phyloP scores from a whole-genome alignment of 1,140 invertebrate genomes.

The Linepithema humile region DNA sequence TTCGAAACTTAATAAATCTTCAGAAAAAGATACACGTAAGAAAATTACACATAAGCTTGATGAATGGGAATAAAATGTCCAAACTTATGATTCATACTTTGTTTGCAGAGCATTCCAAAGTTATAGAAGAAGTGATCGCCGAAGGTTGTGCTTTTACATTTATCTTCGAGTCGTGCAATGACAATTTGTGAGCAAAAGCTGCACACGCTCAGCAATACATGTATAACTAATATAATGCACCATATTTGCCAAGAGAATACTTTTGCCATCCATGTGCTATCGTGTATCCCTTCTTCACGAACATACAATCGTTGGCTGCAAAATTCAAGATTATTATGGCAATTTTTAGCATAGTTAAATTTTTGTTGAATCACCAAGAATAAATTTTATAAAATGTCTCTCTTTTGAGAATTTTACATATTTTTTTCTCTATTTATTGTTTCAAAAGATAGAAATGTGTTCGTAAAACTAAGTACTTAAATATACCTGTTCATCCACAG shows the following conservation, averaged over 20 bases:
- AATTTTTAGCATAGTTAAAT: neutral
- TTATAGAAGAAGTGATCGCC: conserved; percentile 29
- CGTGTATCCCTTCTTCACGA: neutral
- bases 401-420: no score
- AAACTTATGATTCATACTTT: conserved; percentile 22
- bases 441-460: neutral
- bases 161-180: neutral
- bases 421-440: neutral
- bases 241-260: conserved; percentile 18
- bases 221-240: neutral
- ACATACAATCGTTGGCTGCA: neutral
- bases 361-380: neutral
- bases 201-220: neutral
- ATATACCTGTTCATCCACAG: conserved; percentile 56
- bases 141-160: neutral
- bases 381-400: neutral
- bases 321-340: neutral
- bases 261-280: conserved; percentile 4
- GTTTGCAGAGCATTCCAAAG: conserved; percentile 36
- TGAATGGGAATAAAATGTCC: neutral
- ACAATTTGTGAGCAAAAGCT: neutral
- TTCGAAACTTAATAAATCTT: no score
- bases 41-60: neutral
- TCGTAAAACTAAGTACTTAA: conserved; percentile 54
- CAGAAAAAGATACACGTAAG: neutral